Base-by-base conservation (phyloP, 2,113 vertebrate genomes). In the Chrysochloris asiatica region DNA sequence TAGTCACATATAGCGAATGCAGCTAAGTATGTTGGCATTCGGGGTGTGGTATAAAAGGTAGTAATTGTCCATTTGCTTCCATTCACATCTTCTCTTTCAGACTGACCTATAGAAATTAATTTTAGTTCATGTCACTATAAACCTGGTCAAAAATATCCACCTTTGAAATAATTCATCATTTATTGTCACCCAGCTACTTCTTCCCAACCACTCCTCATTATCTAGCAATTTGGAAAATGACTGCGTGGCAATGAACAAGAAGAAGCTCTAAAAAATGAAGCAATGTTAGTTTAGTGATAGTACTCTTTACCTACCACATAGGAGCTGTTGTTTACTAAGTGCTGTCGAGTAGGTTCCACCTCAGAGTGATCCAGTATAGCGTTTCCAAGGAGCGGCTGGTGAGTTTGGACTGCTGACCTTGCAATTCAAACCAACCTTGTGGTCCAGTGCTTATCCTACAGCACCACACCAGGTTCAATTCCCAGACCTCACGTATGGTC, bases 11-110 rank as follows among this genome's bases (percentile, higher is more conserved):
- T 1, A 26, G 96, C 97, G 91, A 98, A 97, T 76, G 98, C 97
- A 17, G 95, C 97, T 84, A 98, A 88, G n/a, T 98, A 98, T n/a
- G 98, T 98, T 38, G 98, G 96, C 98, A 98, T 98, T 95, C 50
- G 97, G 82, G 97, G 95, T 0, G 98, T 98, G 65, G 96, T 98
- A 50, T 97, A 90, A 96, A 98, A 98, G 45, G 96, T 97, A 2
- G 97, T 98, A 83, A 98, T 82, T 6, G 90, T 96, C 98, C 98
- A 98, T 45, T 88, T 85, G 85, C 71, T 97, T 92, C 98, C 98
- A 71, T 98, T 96, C 88, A 86, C 88, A 69, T 98, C 97, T 88
- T 95, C n/a, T n/a, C n/a, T 96, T 96, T 97, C 96, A 83, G 94
- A 98, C 36, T 95, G 85, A 96, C 93, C 98, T 98, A 95, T 38